Conservation (phyloP, 2,888 invertebrate species). For the Yponomeuta cagnagella region DNA sequence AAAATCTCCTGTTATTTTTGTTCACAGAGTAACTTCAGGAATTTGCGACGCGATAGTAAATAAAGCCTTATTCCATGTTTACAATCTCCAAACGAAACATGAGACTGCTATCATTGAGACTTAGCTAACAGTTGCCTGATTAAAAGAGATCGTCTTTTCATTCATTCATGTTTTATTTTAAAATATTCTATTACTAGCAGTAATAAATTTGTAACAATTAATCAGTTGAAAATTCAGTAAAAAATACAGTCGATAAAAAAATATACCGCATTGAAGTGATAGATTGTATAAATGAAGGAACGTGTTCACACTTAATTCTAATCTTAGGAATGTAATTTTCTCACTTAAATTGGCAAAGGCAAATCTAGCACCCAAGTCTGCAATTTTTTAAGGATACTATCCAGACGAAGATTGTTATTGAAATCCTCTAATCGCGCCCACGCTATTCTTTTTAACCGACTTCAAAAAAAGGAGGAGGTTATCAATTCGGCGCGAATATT, state of each 20-base stretch:
- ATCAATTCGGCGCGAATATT: no score
- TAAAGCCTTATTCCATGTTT: conserved; percentile 60
- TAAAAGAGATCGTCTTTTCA: background rate
- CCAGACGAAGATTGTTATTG: no score
- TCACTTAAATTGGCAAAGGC: no score
- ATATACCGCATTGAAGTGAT: background rate
- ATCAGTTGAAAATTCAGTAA: background rate
- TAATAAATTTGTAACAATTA: background rate
- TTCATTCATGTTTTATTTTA: background rate
- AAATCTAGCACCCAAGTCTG: no score
- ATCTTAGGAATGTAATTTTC: no score
- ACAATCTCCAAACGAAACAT: conserved; percentile 48
- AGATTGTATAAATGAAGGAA: background rate
- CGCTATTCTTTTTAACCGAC: no score
- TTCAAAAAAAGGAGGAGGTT: no score
- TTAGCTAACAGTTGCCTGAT: background rate
- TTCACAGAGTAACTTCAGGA: conserved; percentile 61
- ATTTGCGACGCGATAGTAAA: conserved; percentile 70
- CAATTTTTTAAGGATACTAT: no score
- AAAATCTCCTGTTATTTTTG: background rate
- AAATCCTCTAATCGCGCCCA: no score
- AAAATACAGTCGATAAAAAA: background rate
- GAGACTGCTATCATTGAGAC: conserved; percentile 21
- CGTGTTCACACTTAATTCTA: no score
- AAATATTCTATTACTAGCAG: background rate